These are phyloP conservation scores for Acanthopleura granulata DNA, from an alignment of 2,888 invertebrate genomes.

Conservation along the genomic window DNA sequence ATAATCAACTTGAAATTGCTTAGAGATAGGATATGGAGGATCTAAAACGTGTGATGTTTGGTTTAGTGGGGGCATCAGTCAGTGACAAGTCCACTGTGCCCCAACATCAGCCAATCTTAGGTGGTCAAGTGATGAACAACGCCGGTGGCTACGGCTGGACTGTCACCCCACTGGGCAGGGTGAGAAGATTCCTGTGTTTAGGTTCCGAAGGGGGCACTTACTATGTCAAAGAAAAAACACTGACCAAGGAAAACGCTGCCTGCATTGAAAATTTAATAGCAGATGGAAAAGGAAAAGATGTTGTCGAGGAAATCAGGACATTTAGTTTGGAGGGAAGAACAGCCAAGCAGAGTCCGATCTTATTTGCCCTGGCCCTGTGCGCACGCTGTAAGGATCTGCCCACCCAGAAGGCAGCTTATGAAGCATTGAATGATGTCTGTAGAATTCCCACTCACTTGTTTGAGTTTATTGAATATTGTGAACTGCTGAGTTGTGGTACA, in stretches of 20 bases:
- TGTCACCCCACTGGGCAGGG: conserved; percentile 59
- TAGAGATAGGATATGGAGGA: neutral
- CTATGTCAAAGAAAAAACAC: conserved; percentile 53
- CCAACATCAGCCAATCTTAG: conserved; percentile 20
- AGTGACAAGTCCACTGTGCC: conserved; percentile 5
- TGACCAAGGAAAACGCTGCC: conserved; percentile 61
- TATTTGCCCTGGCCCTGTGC: conserved; percentile 78
- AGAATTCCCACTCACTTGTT: conserved; percentile 77
- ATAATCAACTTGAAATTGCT: too few species aligned
- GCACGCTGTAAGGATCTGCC: conserved; percentile 69
- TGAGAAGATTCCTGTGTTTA: conserved; percentile 68
- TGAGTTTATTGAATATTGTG: conserved; percentile 76
- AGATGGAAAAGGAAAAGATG: conserved; percentile 55
- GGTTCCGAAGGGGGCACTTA: conserved; percentile 65
- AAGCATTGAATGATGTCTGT: conserved; percentile 74
- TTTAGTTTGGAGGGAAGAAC: conserved; percentile 66
- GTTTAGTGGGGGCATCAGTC: neutral
- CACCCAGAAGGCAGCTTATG: conserved; percentile 74
- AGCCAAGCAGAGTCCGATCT: conserved; percentile 70
- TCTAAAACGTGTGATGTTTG: neutral
- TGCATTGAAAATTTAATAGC: conserved; percentile 61
- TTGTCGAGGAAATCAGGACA: conserved; percentile 58
- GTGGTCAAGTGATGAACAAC: conserved; percentile 33
- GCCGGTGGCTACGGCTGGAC: conserved; percentile 61
- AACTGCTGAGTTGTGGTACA: conserved; percentile 68